A percentile compares a stretch with the other conserved stretches of the same genome.
Evolutionary conservation across 2,888 invertebrate species (phyloP).

Genomic region (Amiota minor): DNA sequence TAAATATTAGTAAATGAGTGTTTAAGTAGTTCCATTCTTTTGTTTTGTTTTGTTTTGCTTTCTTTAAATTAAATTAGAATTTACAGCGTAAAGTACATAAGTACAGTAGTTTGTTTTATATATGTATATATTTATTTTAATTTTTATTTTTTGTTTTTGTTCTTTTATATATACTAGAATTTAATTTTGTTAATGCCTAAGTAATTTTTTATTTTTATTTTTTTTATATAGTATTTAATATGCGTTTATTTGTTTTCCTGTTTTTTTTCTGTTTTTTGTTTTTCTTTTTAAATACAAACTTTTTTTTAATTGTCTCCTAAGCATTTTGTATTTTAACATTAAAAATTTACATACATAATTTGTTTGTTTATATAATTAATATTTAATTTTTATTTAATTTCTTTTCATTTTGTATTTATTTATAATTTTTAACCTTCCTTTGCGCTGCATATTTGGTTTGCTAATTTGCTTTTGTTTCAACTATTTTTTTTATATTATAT

Average conservation of each 20-base stretch:
- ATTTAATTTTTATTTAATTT: conserved; percentile 34
- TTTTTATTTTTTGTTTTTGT: conserved; percentile 39
- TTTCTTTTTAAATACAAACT: conserved; percentile 62
- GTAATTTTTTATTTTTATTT: conserved; percentile 56
- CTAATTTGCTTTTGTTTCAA: conserved; percentile 57
- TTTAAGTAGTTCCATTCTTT: conserved; percentile 7
- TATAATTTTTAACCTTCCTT: conserved; percentile 42
- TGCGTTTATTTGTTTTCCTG: conserved; percentile 41
- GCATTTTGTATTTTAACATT: conserved; percentile 62
- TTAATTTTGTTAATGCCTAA: conserved; percentile 53
- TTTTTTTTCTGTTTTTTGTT: conserved; percentile 47
- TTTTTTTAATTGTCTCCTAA: conserved; percentile 67
- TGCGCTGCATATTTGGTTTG: conserved; percentile 60
- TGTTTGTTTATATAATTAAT: conserved; percentile 30
- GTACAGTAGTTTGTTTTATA: conserved; percentile 56
- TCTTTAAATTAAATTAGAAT: conserved; percentile 32
- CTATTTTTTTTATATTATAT: conserved; percentile 46
- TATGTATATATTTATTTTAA: conserved; percentile 23
- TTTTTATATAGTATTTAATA: conserved; percentile 36
- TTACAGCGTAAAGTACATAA: conserved; percentile 63
- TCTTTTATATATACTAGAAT: conserved; percentile 25
- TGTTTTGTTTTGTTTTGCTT: too few relatives aligned
- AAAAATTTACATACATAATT: conserved; percentile 39
- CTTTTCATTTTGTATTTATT: conserved; percentile 40
- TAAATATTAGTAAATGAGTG: conserved; percentile 47